Evolutionary conservation across 2,113 vertebrate genomes (phyloP).

Genomic region (Odocoileus virginianus): DNA sequence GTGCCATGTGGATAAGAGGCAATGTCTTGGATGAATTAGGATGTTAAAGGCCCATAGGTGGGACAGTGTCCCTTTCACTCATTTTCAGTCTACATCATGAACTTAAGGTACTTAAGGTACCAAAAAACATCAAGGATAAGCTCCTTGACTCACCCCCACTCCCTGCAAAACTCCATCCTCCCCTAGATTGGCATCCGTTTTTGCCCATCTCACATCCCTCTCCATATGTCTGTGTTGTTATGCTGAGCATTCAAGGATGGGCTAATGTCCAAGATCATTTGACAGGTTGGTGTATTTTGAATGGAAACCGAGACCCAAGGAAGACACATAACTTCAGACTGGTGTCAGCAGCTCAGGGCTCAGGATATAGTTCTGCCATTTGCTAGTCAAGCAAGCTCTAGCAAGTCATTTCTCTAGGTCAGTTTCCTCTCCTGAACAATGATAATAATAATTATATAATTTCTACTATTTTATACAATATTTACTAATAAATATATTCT

Average conservation of each 20-base stretch:
- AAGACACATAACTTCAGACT: slow-evolving; percentile 13
- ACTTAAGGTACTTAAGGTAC: background rate
- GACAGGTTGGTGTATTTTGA: slow-evolving; percentile 41
- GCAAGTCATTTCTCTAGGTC: background rate
- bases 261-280: slow-evolving; percentile 52
- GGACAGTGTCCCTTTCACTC: background rate
- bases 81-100: background rate
- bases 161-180: background rate
- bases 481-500: background rate
- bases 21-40: background rate
- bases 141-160: background rate
- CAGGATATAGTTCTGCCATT: background rate
- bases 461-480: background rate
- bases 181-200: background rate
- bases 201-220: background rate
- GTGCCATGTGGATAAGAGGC: background rate
- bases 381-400: background rate
- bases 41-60: background rate
- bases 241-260: slow-evolving; percentile 44
- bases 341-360: background rate
- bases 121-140: background rate
- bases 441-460: background rate
- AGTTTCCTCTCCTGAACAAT: background rate
- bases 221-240: slow-evolving; percentile 53
- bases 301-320: slow-evolving; percentile 39